These are phyloP conservation scores for Linnaemya tessellans DNA, from an alignment of 2,888 invertebrate genomes.

Conservation along the genomic window DNA sequence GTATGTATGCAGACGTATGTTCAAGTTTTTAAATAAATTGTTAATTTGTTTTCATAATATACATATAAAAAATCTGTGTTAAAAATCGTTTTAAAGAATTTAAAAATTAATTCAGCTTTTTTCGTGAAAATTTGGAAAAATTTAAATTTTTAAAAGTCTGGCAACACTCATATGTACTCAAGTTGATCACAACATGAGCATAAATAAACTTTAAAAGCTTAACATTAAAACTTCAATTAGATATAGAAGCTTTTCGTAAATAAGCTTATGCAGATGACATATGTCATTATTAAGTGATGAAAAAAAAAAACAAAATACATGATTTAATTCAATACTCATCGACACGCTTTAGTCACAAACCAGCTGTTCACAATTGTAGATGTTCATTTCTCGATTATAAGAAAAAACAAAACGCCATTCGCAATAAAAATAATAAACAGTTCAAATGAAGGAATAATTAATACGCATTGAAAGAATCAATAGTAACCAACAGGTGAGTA, in stretches of 20 bases:
- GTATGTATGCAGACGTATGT: no score
- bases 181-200: background rate
- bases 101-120: no score
- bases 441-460: background rate
- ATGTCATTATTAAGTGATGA: background rate
- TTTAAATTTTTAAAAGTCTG: no score
- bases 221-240: background rate
- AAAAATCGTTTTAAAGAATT: no score
- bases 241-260: background rate
- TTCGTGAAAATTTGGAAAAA: no score
- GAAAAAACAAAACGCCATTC: background rate
- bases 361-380: conserved; percentile 46
- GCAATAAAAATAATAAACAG: background rate
- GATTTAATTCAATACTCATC: background rate
- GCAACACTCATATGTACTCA: background rate
- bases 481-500: conserved; percentile 37
- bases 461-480: background rate
- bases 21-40: no score
- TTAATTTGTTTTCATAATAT: no score
- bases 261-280: conserved; percentile 22
- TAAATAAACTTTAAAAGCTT: conserved; percentile 39
- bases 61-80: no score
- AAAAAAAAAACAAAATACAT: background rate
- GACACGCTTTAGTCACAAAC: background rate
- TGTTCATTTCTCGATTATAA: background rate